Evolutionary conservation across 1,140 invertebrate species (phyloP), one percentile per base, ranked within the genome.

Genomic region (Atta texana): DNA sequence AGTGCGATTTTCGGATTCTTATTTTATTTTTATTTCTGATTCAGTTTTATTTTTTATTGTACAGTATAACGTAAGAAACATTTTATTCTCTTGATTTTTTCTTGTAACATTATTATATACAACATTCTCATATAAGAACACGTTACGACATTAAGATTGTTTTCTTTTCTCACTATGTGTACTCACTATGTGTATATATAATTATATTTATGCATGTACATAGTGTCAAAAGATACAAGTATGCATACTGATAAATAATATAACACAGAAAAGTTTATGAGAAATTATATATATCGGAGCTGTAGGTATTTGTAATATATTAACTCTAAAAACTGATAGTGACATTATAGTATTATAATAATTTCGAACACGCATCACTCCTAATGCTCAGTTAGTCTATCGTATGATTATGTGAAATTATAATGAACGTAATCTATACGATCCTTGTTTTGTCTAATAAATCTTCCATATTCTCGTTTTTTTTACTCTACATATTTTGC

Each of bases 131-230:
- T 44, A 10, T 44, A 44, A 44, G 39, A 44, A 44, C 39, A 44
- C 39, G 8, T 44, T 44, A 44, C 10, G 39, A 44, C 39, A 10
- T 44, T 44, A 44, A 44, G 39, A 44, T 44, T 44, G 10, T 10
- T 44, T 44, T 44, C 39, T 44, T 44, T 44, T 75, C 63, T 72
- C 57, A 59, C 85, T 82, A 63, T 69, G 24, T 21, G 31, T 34
- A 84, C 24, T 57, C n/a, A 57, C n/a, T n/a, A 75, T 4, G 18
- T 34, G 31, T 31, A 59, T 28, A 85, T 81, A 86, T 28, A 57
- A 90, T 44, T 44, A 44, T 82, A 89, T 90, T 72, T 66, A 90
- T 90, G 77, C 63, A 90, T 84, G 72, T 85, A 87, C 34, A 80
- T 87, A 90, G 55, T 75, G 68, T 84, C 28, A 68, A 87, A 78